Evolutionary conservation across 2,113 vertebrate species (phyloP), one percentile per base, ranked within the genome.

Genomic region (Emydocephalus ijimae): DNA sequence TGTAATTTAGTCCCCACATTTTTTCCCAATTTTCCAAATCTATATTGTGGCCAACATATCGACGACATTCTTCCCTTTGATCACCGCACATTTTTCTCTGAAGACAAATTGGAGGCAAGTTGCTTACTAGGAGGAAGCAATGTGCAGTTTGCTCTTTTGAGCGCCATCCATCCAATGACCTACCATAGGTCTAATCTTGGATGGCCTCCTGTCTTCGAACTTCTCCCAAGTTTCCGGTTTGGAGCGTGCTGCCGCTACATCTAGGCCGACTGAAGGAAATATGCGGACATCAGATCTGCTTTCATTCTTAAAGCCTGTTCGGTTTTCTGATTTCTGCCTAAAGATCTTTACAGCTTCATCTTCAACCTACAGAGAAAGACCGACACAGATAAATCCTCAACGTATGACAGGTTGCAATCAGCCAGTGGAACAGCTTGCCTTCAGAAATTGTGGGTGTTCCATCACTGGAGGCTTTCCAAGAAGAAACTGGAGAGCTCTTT

Each of bases 341-440:
- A 95, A 93, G 29, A 91, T 14, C 34, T 59, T 39, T 50, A 89
- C 94, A 88, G 93, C 89, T 87, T 94, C 45, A 3, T 95, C 94
- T 92, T 96, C 92, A 0, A 95, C 92, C 96, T 97, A 94, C 61
- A 92, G 86, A 39, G 29, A 6, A 81, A 94, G 24, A 52, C 8
- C 69, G 1, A 39, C 18, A n/a, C 61, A n/a, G 29, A 26, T 57
- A 29, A 61, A 26, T 29, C 26, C 26, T 61, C 59, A 61, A 61
- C 26, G 11, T 61, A 61, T 1, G 3, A 61, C 59, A 0, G 3
- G 9, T 26, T 11, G 24, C 59, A 26, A 61, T 61, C 59, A 61
- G 24, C 59, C 59, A 26, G 59, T 61, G 24, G 59, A 61, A 61
- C 3, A 26, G 24, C 10, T 61, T 61, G 59, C 59, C 59, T 26